Conservation (phyloP, 2,888 invertebrate genomes). For the Dysmachus trigonus region DNA sequence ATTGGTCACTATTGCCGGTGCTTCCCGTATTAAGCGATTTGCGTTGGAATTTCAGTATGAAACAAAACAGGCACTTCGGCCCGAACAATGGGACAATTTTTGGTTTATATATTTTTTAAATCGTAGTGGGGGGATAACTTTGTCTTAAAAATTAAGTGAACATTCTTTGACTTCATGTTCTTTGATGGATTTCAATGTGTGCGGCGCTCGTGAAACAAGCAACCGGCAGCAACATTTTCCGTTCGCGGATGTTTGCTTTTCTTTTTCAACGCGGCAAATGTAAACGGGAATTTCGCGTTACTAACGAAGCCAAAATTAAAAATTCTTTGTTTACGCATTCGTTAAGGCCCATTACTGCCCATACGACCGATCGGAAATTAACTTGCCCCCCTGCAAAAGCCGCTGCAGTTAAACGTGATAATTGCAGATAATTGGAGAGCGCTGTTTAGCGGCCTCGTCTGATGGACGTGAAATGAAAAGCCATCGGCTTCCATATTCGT, state of each 20-base stretch:
- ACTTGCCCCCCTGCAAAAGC: background rate
- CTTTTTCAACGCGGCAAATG: background rate
- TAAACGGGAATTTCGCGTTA: background rate
- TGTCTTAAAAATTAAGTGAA: too few relatives aligned
- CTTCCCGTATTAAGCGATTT: too few relatives aligned
- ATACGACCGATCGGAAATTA: conserved; percentile 2
- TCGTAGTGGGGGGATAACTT: too few relatives aligned
- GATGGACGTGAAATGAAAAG: background rate
- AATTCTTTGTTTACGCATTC: conserved; percentile 21
- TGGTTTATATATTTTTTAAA: too few relatives aligned
- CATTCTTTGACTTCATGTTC: too few relatives aligned
- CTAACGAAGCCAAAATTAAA: conserved; percentile 12
- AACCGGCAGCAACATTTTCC: background rate
- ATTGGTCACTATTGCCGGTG: too few relatives aligned
- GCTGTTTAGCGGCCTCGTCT: background rate
- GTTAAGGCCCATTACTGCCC: background rate
- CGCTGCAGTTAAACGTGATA: conserved; percentile 8
- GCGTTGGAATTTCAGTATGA: too few relatives aligned
- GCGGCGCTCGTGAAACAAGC: background rate
- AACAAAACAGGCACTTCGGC: too few relatives aligned
- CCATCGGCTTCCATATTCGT: background rate
- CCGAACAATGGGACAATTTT: too few relatives aligned
- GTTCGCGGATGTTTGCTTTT: background rate
- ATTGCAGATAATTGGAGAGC: conserved; percentile 12
- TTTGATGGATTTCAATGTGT: background rate